Percentiles rank a stretch among this genome's conserved stretches.
Evolutionary conservation across 2,888 invertebrate species (phyloP).

Genomic region (Anaspis maculata): DNA sequence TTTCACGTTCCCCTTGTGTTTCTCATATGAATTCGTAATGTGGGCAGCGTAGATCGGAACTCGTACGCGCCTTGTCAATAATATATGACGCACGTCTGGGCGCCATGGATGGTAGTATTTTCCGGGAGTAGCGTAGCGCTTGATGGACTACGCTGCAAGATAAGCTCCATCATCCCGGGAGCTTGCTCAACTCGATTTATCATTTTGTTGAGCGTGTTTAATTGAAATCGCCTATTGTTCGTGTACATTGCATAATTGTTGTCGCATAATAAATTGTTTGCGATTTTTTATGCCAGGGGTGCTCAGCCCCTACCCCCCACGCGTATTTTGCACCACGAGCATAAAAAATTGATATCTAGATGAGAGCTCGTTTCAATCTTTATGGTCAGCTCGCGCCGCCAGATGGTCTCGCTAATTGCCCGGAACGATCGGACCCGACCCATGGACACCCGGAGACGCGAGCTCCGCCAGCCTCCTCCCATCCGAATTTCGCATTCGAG

Average conservation of each 20-base stretch:
- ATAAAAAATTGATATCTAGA: no score
- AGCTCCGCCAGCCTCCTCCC: background rate
- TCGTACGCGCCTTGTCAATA: constrained; percentile 46
- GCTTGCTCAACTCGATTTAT: constrained; percentile 3
- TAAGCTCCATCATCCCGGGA: constrained; percentile 5
- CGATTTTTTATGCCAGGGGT: no score
- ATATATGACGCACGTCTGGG: constrained; percentile 38
- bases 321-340: no score
- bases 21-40: constrained; percentile 44
- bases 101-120: constrained; percentile 8
- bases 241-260: no score
- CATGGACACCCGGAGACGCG: constrained; percentile 4
- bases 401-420: constrained; percentile 20
- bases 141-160: constrained; percentile 8
- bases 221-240: no score
- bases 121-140: constrained; percentile 1
- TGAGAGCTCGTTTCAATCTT: no score
- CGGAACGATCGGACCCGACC: constrained; percentile 16
- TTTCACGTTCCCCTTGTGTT: constrained; percentile 43
- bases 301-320: no score
- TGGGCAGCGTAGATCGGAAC: constrained; percentile 14
- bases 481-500: no score
- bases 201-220: no score
- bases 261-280: no score
- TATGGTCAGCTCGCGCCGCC: constrained; percentile 19